Base-by-base conservation (phyloP, 2,888 invertebrate species). In the Electrophaes corylata region DNA sequence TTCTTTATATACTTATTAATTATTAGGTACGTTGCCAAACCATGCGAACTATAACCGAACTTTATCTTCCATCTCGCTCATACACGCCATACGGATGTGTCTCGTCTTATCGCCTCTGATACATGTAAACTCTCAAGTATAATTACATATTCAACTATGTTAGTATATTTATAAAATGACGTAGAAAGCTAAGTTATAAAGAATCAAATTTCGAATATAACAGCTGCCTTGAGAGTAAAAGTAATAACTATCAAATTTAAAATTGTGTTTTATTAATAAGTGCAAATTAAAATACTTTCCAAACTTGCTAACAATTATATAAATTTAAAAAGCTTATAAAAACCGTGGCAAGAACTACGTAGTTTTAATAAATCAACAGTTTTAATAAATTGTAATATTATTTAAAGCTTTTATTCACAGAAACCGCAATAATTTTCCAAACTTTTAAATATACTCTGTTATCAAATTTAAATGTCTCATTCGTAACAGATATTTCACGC, bases 371-470 rank as follows among this genome's bases (percentile, higher is more conserved):
- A 20, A 43, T 43, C 23, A 48, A 48, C 23, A 31, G 4, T 45
- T 47, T 23, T 43, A 18, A 26, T 26, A 55, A 50, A 44, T 35
- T 50, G 20, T 44, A 48, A 39, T 23, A 40, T 37, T 54, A 50
- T 60, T 54, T 61, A 61, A 59, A 61, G 61, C 61, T 61, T 58
- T 56, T 48, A 56, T 46, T 54, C 61, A 58, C 55, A 53, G 48
- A 48, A 50, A 47, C 35, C 40, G 46, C 40, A 26, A 51, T 12
- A 31, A 5, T 3, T 33, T 45, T 10, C 10, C 26, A 2, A 35
- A 33, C n/a, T 48, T 26, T 45, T 45, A 23, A 31, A 46, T 35
- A 57, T 45, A 49, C 31, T 47, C 41, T 29, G 26, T 29, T 29
- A 33, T 47, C 10, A 31, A 11, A 44, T 20, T 19, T 10, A 29